Evolutionary conservation across 2,113 vertebrate genomes (phyloP).

Genomic region (Pygoscelis antarcticus): DNA sequence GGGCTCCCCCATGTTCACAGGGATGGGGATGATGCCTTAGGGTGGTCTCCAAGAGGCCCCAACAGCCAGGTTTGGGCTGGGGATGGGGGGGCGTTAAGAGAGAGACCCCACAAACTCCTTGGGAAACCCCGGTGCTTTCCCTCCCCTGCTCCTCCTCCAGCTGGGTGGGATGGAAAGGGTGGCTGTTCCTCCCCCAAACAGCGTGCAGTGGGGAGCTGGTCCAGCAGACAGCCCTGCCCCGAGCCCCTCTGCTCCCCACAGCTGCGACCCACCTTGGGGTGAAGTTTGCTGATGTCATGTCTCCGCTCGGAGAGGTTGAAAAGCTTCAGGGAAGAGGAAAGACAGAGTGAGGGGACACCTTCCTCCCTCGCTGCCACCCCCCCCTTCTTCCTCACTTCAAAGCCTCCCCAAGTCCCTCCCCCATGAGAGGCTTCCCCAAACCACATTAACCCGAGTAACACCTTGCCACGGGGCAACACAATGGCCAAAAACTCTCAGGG

Average conservation of each 20-base stretch:
- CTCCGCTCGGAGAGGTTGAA: slow-evolving; percentile 95
- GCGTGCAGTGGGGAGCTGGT: neutral
- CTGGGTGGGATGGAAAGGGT: neutral
- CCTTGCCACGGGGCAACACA: neutral
- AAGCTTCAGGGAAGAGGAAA: slow-evolving; percentile 77
- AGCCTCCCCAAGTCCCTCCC: neutral
- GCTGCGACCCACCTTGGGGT: slow-evolving; percentile 84
- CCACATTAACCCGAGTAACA: neutral
- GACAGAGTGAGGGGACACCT: neutral
- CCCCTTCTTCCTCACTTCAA: neutral
- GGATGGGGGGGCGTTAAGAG: neutral
- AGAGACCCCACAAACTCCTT: neutral
- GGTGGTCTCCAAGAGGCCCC: neutral
- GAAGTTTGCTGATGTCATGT: slow-evolving; percentile 88
- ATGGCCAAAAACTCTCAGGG: neutral
- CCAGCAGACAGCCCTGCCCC: neutral
- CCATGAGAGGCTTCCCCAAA: neutral
- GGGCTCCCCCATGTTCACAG: neutral
- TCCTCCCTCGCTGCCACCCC: neutral
- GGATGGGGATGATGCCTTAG: neutral
- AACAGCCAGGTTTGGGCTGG: neutral
- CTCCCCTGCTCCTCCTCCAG: neutral
- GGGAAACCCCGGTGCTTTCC: neutral
- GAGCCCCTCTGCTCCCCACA: neutral
- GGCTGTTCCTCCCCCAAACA: neutral